phyloP scores from a whole-genome alignment of 2,888 invertebrate genomes.

The Linnaemya tessellans region DNA sequence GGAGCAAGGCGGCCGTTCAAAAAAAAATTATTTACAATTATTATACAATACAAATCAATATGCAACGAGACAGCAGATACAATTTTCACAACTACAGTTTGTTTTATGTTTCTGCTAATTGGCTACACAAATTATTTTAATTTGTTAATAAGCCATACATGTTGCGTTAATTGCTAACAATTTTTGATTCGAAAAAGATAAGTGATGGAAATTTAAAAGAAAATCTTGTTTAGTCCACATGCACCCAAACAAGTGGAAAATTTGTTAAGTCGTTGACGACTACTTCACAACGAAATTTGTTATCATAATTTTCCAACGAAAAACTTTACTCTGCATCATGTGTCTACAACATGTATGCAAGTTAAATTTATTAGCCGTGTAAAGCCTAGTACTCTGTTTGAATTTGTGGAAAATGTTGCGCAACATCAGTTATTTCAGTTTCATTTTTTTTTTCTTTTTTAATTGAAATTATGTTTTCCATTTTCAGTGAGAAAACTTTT shows the following conservation, averaged over 20 bases:
- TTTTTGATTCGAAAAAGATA: neutral
- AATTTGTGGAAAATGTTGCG: too few relatives aligned
- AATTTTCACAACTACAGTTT: constrained; percentile 5
- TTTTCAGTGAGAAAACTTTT: too few relatives aligned
- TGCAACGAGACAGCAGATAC: neutral
- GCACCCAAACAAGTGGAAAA: neutral
- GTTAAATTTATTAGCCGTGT: too few relatives aligned
- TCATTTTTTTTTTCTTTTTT: too few relatives aligned
- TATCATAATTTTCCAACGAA: neutral
- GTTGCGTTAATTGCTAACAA: constrained; percentile 40
- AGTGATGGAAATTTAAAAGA: neutral
- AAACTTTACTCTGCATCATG: too few relatives aligned
- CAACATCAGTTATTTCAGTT: too few relatives aligned
- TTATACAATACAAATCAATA: constrained; percentile 26
- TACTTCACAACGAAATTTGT: neutral
- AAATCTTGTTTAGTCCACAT: neutral
- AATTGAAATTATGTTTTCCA: too few relatives aligned
- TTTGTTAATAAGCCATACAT: constrained; percentile 35
- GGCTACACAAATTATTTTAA: constrained; percentile 37
- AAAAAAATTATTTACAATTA: constrained; percentile 20
- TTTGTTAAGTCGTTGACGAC: neutral
- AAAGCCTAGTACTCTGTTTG: too few relatives aligned
- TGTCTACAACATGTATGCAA: too few relatives aligned
- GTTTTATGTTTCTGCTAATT: constrained; percentile 13
- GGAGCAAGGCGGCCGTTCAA: neutral